These are phyloP conservation scores for Murina feae DNA, from an alignment of 2,113 vertebrate species.

Conservation along the genomic window DNA sequence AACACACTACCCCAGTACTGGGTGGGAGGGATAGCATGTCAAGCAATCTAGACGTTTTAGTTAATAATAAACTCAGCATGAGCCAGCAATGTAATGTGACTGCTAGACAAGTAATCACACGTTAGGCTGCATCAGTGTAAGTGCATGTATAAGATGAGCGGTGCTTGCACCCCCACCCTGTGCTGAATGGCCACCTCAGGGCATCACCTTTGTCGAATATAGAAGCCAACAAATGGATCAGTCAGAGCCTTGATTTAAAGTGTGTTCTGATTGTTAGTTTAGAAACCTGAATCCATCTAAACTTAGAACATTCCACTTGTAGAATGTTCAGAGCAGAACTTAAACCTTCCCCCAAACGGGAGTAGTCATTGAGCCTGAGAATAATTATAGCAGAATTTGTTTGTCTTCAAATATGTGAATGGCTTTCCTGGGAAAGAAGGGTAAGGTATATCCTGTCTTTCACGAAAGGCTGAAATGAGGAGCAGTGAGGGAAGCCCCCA, in stretches of 20 bases:
- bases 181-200: background rate
- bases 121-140: background rate
- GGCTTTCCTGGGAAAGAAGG: background rate
- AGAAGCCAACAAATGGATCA: background rate
- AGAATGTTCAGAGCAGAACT: background rate
- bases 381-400: background rate
- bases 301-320: too few relatives aligned
- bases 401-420: background rate
- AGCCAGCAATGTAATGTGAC: background rate
- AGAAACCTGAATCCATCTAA: background rate
- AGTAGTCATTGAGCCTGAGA: background rate
- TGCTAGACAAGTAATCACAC: background rate
- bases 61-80: background rate
- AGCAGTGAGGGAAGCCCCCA: background rate
- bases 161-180: background rate
- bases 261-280: background rate
- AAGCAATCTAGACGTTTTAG: background rate
- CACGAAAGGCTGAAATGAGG: background rate
- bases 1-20: background rate
- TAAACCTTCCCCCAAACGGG: background rate
- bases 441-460: background rate
- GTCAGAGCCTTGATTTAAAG: slow-evolving; percentile 15
- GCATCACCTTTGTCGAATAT: background rate
- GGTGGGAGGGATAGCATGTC: background rate
- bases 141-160: rapidly evolving